Percentiles rank a stretch among this genome's conserved stretches.
These are phyloP conservation scores for Novumbra hubbsi DNA, from an alignment of 2,797 vertebrate species.

Conservation along the genomic window DNA sequence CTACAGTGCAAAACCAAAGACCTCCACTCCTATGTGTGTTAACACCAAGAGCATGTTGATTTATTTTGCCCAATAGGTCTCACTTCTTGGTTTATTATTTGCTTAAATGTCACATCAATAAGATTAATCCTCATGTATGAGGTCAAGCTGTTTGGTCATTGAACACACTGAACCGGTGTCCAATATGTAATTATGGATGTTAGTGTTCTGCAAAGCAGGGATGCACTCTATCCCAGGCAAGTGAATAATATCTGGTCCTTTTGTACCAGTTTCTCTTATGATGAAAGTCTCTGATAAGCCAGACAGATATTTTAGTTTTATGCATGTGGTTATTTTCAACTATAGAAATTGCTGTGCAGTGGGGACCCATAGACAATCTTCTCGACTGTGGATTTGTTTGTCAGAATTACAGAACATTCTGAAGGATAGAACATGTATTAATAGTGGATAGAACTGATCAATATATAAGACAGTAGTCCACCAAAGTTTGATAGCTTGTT, in stretches of 20 bases:
- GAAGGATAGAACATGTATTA: too few relatives aligned
- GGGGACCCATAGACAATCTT: background rate
- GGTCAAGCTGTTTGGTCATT: conserved; percentile 3
- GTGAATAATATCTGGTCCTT: background rate
- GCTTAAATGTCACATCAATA: conserved; percentile 1
- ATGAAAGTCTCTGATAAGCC: background rate
- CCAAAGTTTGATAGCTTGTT: background rate
- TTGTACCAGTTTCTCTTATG: background rate
- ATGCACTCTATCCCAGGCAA: background rate
- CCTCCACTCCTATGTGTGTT: background rate
- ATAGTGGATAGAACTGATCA: too few relatives aligned
- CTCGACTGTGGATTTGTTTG: background rate
- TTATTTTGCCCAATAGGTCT: background rate
- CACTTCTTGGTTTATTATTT: background rate
- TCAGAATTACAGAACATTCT: background rate
- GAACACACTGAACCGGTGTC: background rate
- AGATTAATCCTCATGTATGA: conserved; percentile 1
- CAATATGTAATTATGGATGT: background rate
- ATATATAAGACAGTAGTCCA: background rate
- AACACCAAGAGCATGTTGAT: background rate
- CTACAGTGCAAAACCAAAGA: conserved; percentile 9
- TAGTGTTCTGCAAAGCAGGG: background rate
- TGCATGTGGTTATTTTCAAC: background rate
- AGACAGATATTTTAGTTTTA: background rate
- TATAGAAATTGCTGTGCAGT: background rate